Evolutionary conservation across 2,113 vertebrate species (phyloP).

Genomic region (Caretta caretta): DNA sequence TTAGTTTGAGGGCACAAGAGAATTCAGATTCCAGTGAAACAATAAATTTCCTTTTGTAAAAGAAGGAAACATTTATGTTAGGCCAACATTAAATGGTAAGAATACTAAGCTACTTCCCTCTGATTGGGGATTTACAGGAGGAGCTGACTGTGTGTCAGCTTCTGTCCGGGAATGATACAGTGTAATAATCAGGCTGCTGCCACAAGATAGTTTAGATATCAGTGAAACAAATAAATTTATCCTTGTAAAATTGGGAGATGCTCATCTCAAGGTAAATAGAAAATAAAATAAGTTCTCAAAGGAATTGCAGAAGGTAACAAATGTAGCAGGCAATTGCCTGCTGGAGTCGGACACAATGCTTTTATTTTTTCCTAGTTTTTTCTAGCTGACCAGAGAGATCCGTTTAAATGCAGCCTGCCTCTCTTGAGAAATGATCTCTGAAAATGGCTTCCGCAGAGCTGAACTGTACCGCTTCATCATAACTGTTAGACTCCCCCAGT

Average conservation of each 20-base stretch:
- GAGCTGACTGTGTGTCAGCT: neutral
- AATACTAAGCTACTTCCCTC: neutral
- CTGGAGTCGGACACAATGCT: neutral
- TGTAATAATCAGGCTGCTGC: constrained; percentile 3
- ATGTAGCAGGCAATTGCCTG: neutral
- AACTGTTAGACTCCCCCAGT: neutral
- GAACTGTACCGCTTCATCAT: neutral
- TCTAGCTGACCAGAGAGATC: neutral
- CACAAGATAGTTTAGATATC: neutral
- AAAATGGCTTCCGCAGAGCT: neutral
- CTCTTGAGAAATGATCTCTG: neutral
- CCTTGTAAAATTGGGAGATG: constrained; percentile 17
- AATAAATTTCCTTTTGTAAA: neutral
- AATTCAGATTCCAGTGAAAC: neutral
- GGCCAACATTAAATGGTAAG: neutral
- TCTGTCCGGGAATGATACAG: neutral
- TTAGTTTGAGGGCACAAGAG: neutral
- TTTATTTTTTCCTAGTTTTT: constrained; percentile 11
- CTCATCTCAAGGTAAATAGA: constrained; percentile 4
- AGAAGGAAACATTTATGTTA: neutral
- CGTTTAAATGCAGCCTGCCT: constrained; percentile 19
- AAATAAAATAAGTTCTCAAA: constrained; percentile 41
- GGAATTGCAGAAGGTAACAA: constrained; percentile 25
- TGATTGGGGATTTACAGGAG: neutral
- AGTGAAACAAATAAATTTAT: neutral